Conservation (phyloP, 2,113 vertebrate genomes). For the Dipodomys spectabilis region DNA sequence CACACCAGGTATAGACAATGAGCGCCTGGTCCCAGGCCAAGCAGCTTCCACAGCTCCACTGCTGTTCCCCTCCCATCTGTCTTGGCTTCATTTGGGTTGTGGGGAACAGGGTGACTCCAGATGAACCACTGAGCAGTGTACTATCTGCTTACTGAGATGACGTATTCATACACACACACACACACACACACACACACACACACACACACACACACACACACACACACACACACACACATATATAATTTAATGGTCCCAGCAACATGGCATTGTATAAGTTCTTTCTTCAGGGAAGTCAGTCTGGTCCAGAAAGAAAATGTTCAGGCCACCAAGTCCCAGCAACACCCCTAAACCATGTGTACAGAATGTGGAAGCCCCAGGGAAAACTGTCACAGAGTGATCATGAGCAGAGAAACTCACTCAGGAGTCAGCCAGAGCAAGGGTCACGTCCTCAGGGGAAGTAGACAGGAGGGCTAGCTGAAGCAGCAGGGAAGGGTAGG, state of each 20-base stretch:
- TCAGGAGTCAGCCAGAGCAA: background rate
- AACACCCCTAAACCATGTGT: background rate
- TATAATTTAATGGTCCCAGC: background rate
- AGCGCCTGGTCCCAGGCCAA: too few relatives aligned
- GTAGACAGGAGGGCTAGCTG: too few relatives aligned
- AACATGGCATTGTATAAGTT: slow-evolving; percentile 28
- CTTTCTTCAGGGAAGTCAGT: slow-evolving; percentile 73
- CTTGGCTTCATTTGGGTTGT: background rate
- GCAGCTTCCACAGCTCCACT: background rate
- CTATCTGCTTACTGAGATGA: slow-evolving; percentile 46
- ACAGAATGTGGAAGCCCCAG: background rate
- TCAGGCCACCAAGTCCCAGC: background rate
- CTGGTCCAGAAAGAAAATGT: background rate
- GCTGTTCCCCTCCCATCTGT: background rate
- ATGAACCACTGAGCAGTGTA: background rate
- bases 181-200: too few relatives aligned
- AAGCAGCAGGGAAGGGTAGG: too few relatives aligned
- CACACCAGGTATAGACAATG: background rate
- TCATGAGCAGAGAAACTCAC: background rate
- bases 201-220: too few relatives aligned
- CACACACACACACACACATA: too few relatives aligned
- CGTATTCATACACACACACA: too few relatives aligned
- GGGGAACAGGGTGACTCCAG: background rate
- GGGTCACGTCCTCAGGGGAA: background rate
- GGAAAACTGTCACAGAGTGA: background rate